phyloP scores from a whole-genome alignment of 2,113 vertebrate species.

The Thermophis baileyi region DNA sequence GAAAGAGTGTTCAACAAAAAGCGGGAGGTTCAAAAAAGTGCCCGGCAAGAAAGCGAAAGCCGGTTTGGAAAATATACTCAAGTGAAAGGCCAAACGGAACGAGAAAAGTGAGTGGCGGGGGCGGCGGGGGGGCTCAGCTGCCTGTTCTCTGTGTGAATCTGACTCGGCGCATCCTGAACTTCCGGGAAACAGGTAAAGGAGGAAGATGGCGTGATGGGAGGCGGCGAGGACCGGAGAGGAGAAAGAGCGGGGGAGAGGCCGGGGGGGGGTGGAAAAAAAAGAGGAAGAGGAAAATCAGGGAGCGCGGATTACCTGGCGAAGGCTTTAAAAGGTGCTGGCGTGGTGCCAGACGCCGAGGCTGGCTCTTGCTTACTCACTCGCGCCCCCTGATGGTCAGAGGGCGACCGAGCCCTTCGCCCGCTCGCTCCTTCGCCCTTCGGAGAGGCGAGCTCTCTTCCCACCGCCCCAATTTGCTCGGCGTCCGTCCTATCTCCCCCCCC shows the following conservation, averaged over 20 bases:
- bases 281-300: slow-evolving; percentile 41
- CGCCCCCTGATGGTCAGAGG: slow-evolving; percentile 61
- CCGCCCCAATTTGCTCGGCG: not conserved
- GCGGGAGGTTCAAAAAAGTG: slow-evolving; percentile 13
- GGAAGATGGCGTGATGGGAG: not conserved
- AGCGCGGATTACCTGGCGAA: slow-evolving; percentile 12
- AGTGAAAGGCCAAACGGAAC: not conserved
- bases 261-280: slow-evolving; percentile 20
- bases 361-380: slow-evolving; percentile 57
- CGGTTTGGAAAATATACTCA: not conserved
- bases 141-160: not conserved
- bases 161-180: not conserved
- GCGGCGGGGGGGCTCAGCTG: too few relatives aligned
- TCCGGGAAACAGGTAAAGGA: not conserved
- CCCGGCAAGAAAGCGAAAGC: not conserved
- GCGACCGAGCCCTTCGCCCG: not conserved
- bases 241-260: slow-evolving; percentile 3
- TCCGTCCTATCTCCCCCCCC: too few relatives aligned
- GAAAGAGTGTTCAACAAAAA: slow-evolving; percentile 22
- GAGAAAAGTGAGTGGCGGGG: too few relatives aligned
- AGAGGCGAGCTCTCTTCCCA: slow-evolving; percentile 19
- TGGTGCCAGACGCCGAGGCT: not conserved
- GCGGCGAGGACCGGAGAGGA: slow-evolving; percentile 1
- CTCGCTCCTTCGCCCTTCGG: not conserved
- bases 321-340: not conserved